Evolutionary conservation across 2,113 vertebrate genomes (phyloP), one percentile per base, ranked within the genome.

Genomic region (Scortum barcoo): DNA sequence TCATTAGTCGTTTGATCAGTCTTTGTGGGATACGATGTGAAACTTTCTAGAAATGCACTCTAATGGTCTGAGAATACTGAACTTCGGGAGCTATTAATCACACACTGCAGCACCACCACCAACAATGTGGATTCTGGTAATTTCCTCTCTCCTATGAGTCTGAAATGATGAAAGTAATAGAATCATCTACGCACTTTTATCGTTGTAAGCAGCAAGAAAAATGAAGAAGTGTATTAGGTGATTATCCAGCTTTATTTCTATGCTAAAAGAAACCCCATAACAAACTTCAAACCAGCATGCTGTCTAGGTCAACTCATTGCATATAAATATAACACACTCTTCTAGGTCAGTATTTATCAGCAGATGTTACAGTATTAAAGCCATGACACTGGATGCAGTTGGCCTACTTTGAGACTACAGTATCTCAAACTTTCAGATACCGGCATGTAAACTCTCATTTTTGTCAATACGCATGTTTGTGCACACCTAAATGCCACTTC

Each of bases 271-370:
- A 28, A 22, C 53, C 46, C 7, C 4, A 2, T 19, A 30, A 57
- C 3, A 38, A 16, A 51, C 56, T 17, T 48, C 19, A 73, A 61
- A 46, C 26, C 8, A 50, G 2, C 9, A 3, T 58, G 46, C 12
- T 57, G 17, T 51, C 33, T 24, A n/a, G 33, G 65, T 60, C 53
- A 63, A 66, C 57, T 83, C 46, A 53, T 8, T 67, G 12, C 40
- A 66, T 48, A 72, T 83, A 85, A 72, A 83, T 85, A 83, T 68
- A 85, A 72, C 72, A 33, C 51, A 16, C 22, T 50, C 67, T 76
- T 85, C 26, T 81, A 46, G 74, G 70, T 83, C 70, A 72, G n/a
- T 38, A 38, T 82, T 77, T 70, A 30, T 80, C 66, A 80, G 76
- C 79, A 76, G 82, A 83, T 81, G 78, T 44, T 80, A 26, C 71